phyloP scores from a whole-genome alignment of 2,888 invertebrate genomes.

The Macrophya annulata region DNA sequence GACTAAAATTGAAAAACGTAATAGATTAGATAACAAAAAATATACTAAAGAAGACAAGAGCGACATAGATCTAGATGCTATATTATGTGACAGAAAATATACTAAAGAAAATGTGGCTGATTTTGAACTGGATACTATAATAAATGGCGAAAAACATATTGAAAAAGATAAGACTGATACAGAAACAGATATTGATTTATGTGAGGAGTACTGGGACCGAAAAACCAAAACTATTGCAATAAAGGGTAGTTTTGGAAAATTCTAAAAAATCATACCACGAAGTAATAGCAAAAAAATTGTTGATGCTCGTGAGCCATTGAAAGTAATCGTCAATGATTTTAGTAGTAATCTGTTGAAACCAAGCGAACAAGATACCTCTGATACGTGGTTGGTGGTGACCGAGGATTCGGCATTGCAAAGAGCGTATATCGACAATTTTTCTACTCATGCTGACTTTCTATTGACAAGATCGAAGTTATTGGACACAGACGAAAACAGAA shows the following conservation, averaged over 20 bases:
- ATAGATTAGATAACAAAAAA: too few species aligned
- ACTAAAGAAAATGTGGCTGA: too few species aligned
- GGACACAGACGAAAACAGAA: neutral
- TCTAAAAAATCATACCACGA: neutral
- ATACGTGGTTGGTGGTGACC: too few species aligned
- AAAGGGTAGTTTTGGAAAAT: neutral
- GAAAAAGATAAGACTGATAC: too few species aligned
- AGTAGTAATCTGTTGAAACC: neutral
- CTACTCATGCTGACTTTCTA: neutral
- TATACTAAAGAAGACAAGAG: too few species aligned
- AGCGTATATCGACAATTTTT: too few species aligned
- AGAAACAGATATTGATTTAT: neutral
- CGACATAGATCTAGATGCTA: too few species aligned
- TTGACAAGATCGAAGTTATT: neutral
- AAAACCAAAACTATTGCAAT: neutral
- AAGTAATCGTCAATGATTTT: neutral
- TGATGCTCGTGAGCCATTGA: neutral
- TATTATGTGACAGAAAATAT: too few species aligned
- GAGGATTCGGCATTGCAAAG: too few species aligned
- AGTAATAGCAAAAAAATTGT: neutral
- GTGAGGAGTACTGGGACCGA: neutral
- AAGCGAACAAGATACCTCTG: too few species aligned
- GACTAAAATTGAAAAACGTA: too few species aligned
- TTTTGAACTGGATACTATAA: too few species aligned
- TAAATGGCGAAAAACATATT: neutral